A percentile compares a stretch with the other conserved stretches of the same genome.
phyloP scores from a whole-genome alignment of 1,140 invertebrate species.

The Conopomorpha cramerella region DNA sequence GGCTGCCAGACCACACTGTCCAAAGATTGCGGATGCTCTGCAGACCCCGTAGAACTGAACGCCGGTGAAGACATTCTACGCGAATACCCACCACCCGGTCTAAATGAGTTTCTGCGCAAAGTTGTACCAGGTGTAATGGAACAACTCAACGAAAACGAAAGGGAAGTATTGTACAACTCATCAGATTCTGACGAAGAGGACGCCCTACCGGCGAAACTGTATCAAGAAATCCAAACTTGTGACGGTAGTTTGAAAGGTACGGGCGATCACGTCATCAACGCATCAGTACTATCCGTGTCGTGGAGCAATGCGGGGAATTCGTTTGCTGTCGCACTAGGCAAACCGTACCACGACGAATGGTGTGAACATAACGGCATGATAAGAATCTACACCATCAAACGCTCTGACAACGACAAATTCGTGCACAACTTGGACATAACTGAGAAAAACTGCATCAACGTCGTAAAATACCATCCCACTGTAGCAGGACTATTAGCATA shows the following conservation, averaged over 20 bases:
- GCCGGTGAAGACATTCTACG: too few relatives aligned
- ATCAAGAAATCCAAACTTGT: conserved; percentile 36
- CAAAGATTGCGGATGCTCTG: conserved; percentile 21
- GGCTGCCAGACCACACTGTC: conserved; percentile 21
- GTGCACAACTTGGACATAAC: conserved; percentile 24
- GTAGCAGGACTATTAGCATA: conserved; percentile 34
- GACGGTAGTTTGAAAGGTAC: conserved; percentile 19
- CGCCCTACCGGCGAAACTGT: conserved; percentile 15
- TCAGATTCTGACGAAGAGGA: conserved; percentile 45
- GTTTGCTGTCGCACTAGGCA: conserved; percentile 28
- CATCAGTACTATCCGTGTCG: conserved; percentile 19
- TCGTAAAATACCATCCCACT: conserved; percentile 31
- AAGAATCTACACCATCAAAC: conserved; percentile 24
- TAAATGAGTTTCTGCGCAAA: conserved; percentile 32
- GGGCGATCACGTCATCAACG: conserved; percentile 22
- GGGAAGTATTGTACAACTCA: conserved; percentile 21
- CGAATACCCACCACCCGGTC: conserved; percentile 26
- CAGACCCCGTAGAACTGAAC: conserved; percentile 7
- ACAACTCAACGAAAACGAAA: conserved; percentile 27
- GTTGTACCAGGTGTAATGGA: conserved; percentile 37
- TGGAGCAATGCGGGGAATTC: conserved; percentile 42
- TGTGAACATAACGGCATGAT: conserved; percentile 32
- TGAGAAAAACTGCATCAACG: conserved; percentile 35
- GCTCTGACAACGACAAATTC: conserved; percentile 23
- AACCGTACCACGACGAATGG: conserved; percentile 30